A percentile compares a stretch with the other conserved stretches of the same genome.
These are phyloP conservation scores for Pantherophis guttatus DNA, from an alignment of 2,113 vertebrate genomes.

Conservation along the genomic window DNA sequence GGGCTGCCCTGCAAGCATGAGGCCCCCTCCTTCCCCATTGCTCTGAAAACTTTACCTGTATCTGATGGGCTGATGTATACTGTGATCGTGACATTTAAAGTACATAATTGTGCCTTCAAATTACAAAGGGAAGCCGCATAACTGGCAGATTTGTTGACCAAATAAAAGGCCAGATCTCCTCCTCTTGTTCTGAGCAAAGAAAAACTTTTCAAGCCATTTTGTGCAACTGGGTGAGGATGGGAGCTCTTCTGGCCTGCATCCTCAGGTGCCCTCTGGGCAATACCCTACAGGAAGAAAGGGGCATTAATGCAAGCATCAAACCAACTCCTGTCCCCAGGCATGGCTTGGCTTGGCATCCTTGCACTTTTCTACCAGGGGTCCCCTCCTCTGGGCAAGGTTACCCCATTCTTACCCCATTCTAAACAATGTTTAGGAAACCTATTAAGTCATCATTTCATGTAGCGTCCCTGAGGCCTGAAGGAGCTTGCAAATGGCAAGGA, in stretches of 20 bases:
- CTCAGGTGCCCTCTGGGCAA: neutral
- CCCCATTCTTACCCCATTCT: neutral
- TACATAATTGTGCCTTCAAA: neutral
- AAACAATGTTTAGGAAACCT: neutral
- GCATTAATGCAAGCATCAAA: neutral
- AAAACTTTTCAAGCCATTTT: neutral
- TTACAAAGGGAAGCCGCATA: neutral
- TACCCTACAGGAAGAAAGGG: neutral
- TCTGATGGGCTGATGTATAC: neutral
- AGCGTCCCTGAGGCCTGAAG: neutral
- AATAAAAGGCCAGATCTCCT: neutral
- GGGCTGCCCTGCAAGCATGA: neutral
- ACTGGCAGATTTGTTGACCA: neutral
- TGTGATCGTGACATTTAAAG: neutral
- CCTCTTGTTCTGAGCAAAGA: neutral
- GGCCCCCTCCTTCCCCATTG: neutral
- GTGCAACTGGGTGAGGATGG: neutral
- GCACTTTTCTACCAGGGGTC: neutral
- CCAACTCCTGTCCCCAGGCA: neutral
- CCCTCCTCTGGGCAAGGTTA: neutral
- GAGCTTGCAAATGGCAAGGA: neutral
- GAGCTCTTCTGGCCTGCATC: neutral
- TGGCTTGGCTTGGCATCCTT: neutral
- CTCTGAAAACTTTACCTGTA: neutral
- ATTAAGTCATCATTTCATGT: neutral